phyloP scores from a whole-genome alignment of 2,888 invertebrate genomes.

The Drosophila neonasuta region DNA sequence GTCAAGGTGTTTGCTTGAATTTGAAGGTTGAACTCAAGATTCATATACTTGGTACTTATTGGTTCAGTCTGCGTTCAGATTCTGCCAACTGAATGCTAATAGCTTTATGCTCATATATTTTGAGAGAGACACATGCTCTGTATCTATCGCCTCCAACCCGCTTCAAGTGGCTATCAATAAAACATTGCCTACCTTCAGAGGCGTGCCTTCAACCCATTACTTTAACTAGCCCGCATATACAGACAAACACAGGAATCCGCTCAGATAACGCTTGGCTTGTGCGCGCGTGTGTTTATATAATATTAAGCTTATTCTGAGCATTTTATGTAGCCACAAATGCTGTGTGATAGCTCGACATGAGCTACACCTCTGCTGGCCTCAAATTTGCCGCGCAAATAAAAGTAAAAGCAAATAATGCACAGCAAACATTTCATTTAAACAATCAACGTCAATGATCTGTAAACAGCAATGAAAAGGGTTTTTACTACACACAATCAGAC shows the following conservation, averaged over 20 bases:
- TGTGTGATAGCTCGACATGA: conserved; percentile 36
- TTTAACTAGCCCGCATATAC: conserved; percentile 32
- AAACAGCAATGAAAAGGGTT: conserved; percentile 75
- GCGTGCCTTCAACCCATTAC: conserved; percentile 48
- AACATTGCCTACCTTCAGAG: conserved; percentile 58
- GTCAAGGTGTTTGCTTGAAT: conserved; percentile 16
- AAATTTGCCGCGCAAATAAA: conserved; percentile 64
- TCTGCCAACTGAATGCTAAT: conserved; percentile 44
- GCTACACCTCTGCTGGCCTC: conserved; percentile 22
- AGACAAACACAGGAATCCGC: conserved; percentile 9
- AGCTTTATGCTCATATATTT: conserved; percentile 33
- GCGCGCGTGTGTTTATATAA: conserved; percentile 40
- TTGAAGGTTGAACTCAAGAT: background rate
- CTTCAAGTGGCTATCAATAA: conserved; percentile 66
- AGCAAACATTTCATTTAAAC: conserved; percentile 78
- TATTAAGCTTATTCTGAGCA: conserved; percentile 63
- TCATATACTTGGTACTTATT: conserved; percentile 2
- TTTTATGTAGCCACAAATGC: conserved; percentile 59
- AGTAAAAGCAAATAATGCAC: conserved; percentile 72
- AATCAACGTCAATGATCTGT: conserved; percentile 80
- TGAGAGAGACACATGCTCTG: conserved; percentile 43
- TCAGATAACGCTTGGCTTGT: conserved; percentile 2
- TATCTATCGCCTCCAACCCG: conserved; percentile 14
- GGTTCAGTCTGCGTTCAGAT: conserved; percentile 5
- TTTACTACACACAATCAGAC: conserved; percentile 46